Evolutionary conservation across 2,113 vertebrate genomes (phyloP), one percentile per base, ranked within the genome.

Genomic region (Tragulus kanchil): DNA sequence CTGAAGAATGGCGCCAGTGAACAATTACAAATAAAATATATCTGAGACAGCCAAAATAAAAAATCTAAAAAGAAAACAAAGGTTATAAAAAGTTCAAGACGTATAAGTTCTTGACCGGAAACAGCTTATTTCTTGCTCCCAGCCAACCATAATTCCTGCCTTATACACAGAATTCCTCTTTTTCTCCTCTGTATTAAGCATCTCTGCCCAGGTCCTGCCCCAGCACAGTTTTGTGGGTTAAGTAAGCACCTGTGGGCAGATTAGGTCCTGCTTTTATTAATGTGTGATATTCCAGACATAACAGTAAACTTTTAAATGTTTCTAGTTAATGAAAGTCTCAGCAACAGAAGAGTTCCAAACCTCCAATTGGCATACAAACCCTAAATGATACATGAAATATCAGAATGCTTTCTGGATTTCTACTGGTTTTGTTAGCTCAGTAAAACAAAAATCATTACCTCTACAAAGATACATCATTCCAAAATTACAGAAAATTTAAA

Each of bases 361-460:
- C 36, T 77, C 67, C 83, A 15, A 21, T 0, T 69, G 59, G 69
- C 7, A 0, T 42, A 36, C 42, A 83, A 45, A 77, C 50, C 48
- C 54, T 13, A 75, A n/a, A 11, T 50, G 84, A 73, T 28, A 62
- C 31, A 25, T 8, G 50, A 52, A 86, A 16, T 12, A 71, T 6
- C 54, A 77, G 52, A 26, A 59, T 85, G 73, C 83, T 50, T 28
- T 65, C 56, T 79, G 64, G 62, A 21, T 82, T 88, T 71, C 48
- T 62, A 0, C 54, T n/a, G 21, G 59, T 61, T 87, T 84, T 86
- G 64, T 42, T 65, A 26, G 61, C 25, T 87, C 28, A 69, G n/a
- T n/a, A n/a, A n/a, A n/a, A 99, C 99, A 99, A 99, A 99, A 99
- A 99, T 98, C 98, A 99, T 99, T 98, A 99, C 99, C 98, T 98